These are phyloP conservation scores for Dryomyza anilis DNA, from an alignment of 2,888 invertebrate genomes.

Conservation along the genomic window DNA sequence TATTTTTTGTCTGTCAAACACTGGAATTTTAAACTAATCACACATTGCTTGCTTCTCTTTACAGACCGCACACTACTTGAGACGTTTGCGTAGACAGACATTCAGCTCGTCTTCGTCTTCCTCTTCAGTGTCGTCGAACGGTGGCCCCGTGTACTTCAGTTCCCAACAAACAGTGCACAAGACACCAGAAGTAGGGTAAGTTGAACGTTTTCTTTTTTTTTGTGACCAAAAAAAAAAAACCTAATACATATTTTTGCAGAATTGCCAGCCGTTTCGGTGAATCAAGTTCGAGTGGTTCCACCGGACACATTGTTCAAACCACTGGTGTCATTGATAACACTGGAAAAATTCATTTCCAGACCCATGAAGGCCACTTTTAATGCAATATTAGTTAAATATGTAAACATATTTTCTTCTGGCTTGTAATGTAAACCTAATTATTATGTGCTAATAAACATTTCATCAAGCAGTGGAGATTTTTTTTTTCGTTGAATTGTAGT, in stretches of 20 bases:
- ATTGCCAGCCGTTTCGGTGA: slow-evolving; percentile 37
- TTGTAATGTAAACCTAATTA: no score
- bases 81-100: slow-evolving; percentile 48
- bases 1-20: no score
- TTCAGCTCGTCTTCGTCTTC: slow-evolving; percentile 41
- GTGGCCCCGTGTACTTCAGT: slow-evolving; percentile 35
- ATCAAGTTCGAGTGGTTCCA: not conserved
- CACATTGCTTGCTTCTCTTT: not conserved
- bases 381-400: no score
- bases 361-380: slow-evolving; percentile 28
- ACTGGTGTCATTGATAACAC: slow-evolving; percentile 34
- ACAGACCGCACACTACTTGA: slow-evolving; percentile 41
- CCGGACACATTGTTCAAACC: slow-evolving; percentile 36
- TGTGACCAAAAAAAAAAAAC: no score
- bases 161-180: slow-evolving; percentile 34
- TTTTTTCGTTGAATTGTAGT: no score
- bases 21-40: no score
- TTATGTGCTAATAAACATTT: no score
- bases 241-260: slow-evolving; percentile 21
- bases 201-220: slow-evolving; percentile 10
- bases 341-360: slow-evolving; percentile 33
- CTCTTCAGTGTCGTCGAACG: slow-evolving; percentile 40
- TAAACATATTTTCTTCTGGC: no score
- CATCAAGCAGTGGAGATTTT: no score
- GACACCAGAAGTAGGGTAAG: slow-evolving; percentile 27